phyloP scores from a whole-genome alignment of 2,888 invertebrate species.

The Escarpia spicata region DNA sequence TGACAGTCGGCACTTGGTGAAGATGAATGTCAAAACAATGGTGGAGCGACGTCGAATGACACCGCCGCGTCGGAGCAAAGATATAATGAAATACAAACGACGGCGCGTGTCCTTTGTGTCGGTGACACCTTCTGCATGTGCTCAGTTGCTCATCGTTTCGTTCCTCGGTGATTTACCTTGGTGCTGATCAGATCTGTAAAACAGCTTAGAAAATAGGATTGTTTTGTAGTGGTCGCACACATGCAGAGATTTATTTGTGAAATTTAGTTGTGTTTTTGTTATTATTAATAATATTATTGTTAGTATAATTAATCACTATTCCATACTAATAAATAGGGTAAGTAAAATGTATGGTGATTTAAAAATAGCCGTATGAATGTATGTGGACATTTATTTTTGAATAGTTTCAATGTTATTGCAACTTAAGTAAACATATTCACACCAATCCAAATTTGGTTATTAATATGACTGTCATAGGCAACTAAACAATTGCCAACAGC shows the following conservation, averaged over 20 bases:
- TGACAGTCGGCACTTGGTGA: conserved; percentile 7
- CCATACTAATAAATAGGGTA: not conserved
- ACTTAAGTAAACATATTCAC: no score
- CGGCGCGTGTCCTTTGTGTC: not conserved
- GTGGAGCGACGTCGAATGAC: not conserved
- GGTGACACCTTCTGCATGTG: not conserved
- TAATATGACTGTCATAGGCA: no score
- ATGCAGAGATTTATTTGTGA: not conserved
- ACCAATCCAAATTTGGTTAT: no score
- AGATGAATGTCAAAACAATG: conserved; percentile 16
- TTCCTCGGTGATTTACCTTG: not conserved
- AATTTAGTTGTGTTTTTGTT: not conserved
- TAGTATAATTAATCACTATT: not conserved
- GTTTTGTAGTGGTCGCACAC: not conserved
- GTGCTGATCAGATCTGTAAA: not conserved
- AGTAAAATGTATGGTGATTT: not conserved
- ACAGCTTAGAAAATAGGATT: not conserved
- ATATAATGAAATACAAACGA: not conserved
- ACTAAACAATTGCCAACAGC: no score
- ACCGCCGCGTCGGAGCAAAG: not conserved
- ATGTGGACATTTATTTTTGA: no score
- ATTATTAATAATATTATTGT: not conserved
- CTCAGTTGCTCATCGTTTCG: conserved; percentile 1
- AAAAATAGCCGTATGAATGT: not conserved
- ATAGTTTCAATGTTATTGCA: no score